Conservation (phyloP, 2,113 vertebrate genomes). For the Ivindomyrus marchei region DNA sequence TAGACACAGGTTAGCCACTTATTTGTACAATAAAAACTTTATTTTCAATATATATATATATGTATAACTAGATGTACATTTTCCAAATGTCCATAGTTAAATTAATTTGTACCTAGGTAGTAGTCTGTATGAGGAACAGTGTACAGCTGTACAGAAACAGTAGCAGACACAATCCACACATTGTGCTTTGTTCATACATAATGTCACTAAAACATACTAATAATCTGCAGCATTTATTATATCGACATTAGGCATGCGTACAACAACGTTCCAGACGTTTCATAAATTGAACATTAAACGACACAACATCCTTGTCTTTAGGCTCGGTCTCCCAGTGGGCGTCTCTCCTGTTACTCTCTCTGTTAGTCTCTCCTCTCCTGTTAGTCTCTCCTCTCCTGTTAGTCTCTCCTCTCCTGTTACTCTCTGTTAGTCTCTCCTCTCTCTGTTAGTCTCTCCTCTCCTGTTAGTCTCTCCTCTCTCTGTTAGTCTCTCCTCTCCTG, state of each 20-base stretch:
- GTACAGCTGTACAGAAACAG: conserved; percentile 26
- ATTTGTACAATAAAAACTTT: conserved; percentile 27
- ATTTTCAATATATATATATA: conserved; percentile 8
- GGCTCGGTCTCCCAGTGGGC: neutral
- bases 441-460: no score
- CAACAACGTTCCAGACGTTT: conserved; percentile 22
- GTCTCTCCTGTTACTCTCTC: neutral
- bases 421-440: no score
- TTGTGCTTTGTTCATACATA: conserved; percentile 23
- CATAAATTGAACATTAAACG: conserved; percentile 8
- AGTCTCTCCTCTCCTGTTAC: no score
- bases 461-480: no score
- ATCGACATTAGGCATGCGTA: conserved; percentile 19
- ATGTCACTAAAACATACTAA: conserved; percentile 25
- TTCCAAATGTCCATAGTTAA: conserved; percentile 23
- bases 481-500: neutral
- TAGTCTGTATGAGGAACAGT: conserved; percentile 18
- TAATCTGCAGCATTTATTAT: conserved; percentile 16
- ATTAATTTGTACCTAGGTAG: conserved; percentile 21
- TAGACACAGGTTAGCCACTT: neutral
- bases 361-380: no score
- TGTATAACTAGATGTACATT: conserved; percentile 16
- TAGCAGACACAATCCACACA: conserved; percentile 25
- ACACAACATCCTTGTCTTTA: neutral
- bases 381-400: no score